Evolutionary conservation across 2,888 invertebrate species (phyloP), one percentile per base, ranked within the genome.

Genomic region (Poecilus cupreus): DNA sequence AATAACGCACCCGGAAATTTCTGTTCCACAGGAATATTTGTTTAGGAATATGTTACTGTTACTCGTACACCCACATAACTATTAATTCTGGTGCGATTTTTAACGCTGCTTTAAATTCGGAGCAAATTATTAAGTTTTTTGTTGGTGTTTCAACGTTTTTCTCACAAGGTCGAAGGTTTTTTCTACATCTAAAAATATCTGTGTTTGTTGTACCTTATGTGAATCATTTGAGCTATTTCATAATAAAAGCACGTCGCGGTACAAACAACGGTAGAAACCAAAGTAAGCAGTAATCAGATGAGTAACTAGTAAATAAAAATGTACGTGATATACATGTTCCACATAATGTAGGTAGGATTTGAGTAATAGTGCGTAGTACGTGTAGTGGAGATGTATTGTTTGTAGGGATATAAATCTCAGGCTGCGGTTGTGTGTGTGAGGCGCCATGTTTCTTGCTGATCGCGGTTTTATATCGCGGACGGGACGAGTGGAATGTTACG

Each of bases 361-460:
- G n/a, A n/a, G n/a, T n/a, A n/a, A n/a, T n/a, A n/a, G n/a, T n/a
- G n/a, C n/a, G n/a, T n/a, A n/a, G n/a, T n/a, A n/a, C n/a, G n/a
- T n/a, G n/a, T n/a, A n/a, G n/a, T n/a, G n/a, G n/a, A n/a, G 4
- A 3, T 32, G 26, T 26, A 26, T 26, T 26, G 32, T 32, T 32
- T 32, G 32, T 32, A 32, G 8, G 26, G 26, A 26, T 5, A 26
- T 5, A 32, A 32, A 8, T 6, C 32, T 1, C 8, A 32, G 32
- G 8, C 2, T 57, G n/a, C 22, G 8, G 22, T 10, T 57, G 57
- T 57, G 24, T 57, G 57, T 57, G 18, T 18, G 20, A 22, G 57
- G 57, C 57, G 57, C 57, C 57, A 5, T 24, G 57, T 57, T 57
- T 20, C 57, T 24, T 57, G 57, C 22, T 57, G 57, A 22, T 57